These are phyloP conservation scores for Leptopilina clavipes DNA, from an alignment of 1,140 invertebrate species.

Conservation along the genomic window DNA sequence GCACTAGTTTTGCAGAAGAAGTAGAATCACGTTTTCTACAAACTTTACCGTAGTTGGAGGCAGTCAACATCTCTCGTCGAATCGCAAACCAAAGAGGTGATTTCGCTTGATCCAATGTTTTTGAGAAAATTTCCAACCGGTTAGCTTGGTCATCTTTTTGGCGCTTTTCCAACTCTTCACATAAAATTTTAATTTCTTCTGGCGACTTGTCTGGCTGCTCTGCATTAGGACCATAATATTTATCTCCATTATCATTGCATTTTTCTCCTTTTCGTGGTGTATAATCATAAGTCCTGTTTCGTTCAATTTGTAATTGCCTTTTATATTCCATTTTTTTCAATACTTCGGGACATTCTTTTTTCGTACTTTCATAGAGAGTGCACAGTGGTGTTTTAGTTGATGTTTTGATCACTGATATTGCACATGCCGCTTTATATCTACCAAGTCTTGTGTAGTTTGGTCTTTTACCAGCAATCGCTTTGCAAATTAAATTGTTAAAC, in stretches of 20 bases:
- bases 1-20: slow-evolving; percentile 55
- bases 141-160: slow-evolving; percentile 37
- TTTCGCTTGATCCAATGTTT: slow-evolving; percentile 57
- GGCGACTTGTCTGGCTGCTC: slow-evolving; percentile 44
- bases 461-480: slow-evolving; percentile 66
- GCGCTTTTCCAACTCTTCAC: slow-evolving; percentile 34
- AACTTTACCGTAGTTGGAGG: slow-evolving; percentile 65
- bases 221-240: slow-evolving; percentile 51
- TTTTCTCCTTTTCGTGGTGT: background rate
- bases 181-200: slow-evolving; percentile 16
- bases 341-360: slow-evolving; percentile 34
- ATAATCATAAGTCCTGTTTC: slow-evolving; percentile 27
- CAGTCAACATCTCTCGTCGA: slow-evolving; percentile 60
- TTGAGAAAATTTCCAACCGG: slow-evolving; percentile 51
- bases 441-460: slow-evolving; percentile 57
- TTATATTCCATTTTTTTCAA: slow-evolving; percentile 38
- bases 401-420: slow-evolving; percentile 56
- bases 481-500: slow-evolving; percentile 63
- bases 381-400: slow-evolving; percentile 50
- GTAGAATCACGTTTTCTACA: slow-evolving; percentile 53
- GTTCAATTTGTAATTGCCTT: slow-evolving; percentile 37
- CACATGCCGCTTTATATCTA: slow-evolving; percentile 59
- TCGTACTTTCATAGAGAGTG: slow-evolving; percentile 20
- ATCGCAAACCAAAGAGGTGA: slow-evolving; percentile 57
- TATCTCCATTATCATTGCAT: slow-evolving; percentile 36